Conservation (phyloP, 2,113 vertebrate genomes). For the Limanda limanda region DNA sequence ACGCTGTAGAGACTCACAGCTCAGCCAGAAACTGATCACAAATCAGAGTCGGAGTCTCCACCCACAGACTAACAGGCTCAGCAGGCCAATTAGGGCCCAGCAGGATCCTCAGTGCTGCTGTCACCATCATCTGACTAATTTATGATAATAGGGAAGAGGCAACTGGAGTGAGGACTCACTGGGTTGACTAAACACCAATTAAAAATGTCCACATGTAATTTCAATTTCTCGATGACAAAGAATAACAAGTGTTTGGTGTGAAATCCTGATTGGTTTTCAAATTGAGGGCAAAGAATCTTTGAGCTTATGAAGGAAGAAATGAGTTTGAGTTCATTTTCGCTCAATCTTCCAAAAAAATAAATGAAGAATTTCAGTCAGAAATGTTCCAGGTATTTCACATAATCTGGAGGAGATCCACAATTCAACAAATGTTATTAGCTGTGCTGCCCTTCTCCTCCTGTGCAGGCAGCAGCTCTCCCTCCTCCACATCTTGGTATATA, state of each 20-base stretch:
- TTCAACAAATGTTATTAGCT: background rate
- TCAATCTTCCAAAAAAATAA: background rate
- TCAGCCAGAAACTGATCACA: constrained; percentile 55
- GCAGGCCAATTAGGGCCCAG: constrained; percentile 70
- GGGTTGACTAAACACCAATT: constrained; percentile 14
- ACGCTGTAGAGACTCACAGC: constrained; percentile 30
- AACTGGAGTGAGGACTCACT: constrained; percentile 14
- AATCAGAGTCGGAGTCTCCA: constrained; percentile 43
- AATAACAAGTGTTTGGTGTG: background rate
- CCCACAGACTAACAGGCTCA: constrained; percentile 58
- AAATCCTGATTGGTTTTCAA: background rate
- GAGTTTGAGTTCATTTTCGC: background rate
- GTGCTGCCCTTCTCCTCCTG: constrained; percentile 8
- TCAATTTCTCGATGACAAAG: background rate
- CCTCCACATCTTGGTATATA: background rate
- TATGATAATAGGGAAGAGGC: constrained; percentile 21
- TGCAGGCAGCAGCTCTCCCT: background rate
- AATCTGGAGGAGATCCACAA: background rate
- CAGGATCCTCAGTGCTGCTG: constrained; percentile 36
- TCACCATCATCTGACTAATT: constrained; percentile 60
- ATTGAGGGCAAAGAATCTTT: background rate
- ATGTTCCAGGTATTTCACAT: background rate
- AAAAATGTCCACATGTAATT: background rate
- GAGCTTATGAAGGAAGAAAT: background rate
- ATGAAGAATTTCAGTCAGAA: background rate